A percentile compares a stretch with the other conserved stretches of the same genome.
Evolutionary conservation across 2,797 vertebrate genomes (phyloP).

Genomic region (Aeoliscus strigatus): DNA sequence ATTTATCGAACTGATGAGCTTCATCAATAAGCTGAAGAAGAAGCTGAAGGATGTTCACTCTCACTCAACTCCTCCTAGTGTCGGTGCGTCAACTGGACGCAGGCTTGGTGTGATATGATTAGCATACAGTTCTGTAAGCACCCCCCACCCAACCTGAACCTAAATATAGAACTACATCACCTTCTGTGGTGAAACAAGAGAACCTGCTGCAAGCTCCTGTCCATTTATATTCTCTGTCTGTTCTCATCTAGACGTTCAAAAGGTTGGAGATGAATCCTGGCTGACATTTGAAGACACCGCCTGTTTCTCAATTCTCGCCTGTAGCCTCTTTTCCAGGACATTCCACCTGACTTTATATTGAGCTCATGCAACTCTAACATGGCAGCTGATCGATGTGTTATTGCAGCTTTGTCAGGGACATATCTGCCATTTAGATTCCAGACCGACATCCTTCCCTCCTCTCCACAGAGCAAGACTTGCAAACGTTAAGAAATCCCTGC

Average conservation of each 20-base stretch:
- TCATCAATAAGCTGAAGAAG: conserved; percentile 46
- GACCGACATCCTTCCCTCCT: conserved; percentile 27
- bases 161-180: conserved; percentile 22
- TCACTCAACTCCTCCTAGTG: conserved; percentile 34
- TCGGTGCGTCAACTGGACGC: too few species aligned
- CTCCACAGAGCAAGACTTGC: too few species aligned
- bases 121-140: too few species aligned
- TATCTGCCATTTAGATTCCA: conserved; percentile 63
- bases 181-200: conserved; percentile 6
- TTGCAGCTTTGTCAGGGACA: conserved; percentile 62
- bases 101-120: too few species aligned
- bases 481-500: too few species aligned
- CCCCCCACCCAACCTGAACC: too few species aligned
- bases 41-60: conserved; percentile 34
- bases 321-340: conserved; percentile 32
- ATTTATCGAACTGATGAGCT: conserved; percentile 43
- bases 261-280: conserved; percentile 49
- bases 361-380: conserved; percentile 52
- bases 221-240: conserved; percentile 43
- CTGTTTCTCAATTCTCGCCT: too few species aligned
- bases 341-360: conserved; percentile 40
- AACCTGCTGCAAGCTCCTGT: conserved; percentile 13
- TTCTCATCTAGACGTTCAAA: conserved; percentile 30
- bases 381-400: conserved; percentile 64
- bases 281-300: conserved; percentile 68